phyloP scores from a whole-genome alignment of 2,113 vertebrate genomes.

The Daboia siamensis region DNA sequence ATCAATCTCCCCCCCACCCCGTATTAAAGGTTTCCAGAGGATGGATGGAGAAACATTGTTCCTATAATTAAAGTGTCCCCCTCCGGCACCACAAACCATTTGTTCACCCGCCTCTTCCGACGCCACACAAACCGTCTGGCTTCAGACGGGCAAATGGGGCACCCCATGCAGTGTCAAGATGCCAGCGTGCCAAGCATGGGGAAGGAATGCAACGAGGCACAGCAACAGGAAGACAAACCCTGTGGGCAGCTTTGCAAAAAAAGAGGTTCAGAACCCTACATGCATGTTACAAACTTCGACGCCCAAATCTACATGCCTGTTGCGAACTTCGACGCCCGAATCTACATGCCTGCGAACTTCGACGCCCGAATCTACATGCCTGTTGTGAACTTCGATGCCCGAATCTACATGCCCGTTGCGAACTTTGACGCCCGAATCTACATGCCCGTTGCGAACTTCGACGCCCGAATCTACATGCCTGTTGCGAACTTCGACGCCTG shows the following conservation, averaged over 20 bases:
- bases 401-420: neutral
- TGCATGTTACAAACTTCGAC: neutral
- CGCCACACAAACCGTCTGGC: neutral
- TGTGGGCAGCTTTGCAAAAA: neutral
- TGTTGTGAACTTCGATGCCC: neutral
- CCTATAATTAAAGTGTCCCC: neutral
- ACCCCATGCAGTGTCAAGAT: neutral
- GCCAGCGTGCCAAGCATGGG: neutral
- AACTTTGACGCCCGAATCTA: neutral
- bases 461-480: neutral
- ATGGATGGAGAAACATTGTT: neutral
- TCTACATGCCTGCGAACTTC: neutral
- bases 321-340: neutral
- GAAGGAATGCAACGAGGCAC: neutral
- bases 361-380: neutral
- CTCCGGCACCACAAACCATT: neutral
- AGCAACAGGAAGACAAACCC: neutral
- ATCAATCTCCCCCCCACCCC: slow-evolving; percentile 5
- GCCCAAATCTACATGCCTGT: neutral
- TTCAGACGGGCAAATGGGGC: accelerated
- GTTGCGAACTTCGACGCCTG: accelerated
- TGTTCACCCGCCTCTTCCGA: neutral
- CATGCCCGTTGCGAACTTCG: neutral
- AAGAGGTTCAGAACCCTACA: neutral
- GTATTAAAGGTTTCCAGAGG: neutral